These are phyloP conservation scores for Mimas tiliae DNA, from an alignment of 2,888 invertebrate genomes.

Conservation along the genomic window DNA sequence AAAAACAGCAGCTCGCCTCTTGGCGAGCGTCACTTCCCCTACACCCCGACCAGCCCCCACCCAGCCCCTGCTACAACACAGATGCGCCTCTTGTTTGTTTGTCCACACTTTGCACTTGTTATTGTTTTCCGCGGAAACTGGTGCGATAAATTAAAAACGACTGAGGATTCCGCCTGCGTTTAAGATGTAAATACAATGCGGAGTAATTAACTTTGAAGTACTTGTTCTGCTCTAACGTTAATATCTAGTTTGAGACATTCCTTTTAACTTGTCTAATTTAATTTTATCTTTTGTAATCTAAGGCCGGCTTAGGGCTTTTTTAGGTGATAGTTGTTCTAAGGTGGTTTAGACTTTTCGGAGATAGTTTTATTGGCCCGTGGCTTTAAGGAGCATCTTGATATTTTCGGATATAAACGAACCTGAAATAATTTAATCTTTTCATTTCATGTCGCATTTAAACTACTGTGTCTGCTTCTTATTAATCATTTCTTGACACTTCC, in stretches of 20 bases:
- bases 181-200: neutral
- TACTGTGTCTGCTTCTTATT: too few relatives aligned
- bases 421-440: too few relatives aligned
- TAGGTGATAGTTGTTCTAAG: neutral
- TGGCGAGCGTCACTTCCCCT: neutral
- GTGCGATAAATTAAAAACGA: neutral
- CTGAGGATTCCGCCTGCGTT: neutral
- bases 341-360: neutral
- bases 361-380: too few relatives aligned
- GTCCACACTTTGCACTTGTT: constrained; percentile 23
- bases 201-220: neutral
- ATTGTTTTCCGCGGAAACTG: constrained; percentile 18
- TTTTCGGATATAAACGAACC: too few relatives aligned
- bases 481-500: too few relatives aligned
- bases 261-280: constrained; percentile 1
- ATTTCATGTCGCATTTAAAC: too few relatives aligned
- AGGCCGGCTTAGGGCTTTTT: neutral
- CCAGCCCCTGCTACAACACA: neutral
- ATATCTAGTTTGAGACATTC: neutral
- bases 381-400: too few relatives aligned
- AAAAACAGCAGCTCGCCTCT: constrained; percentile 10
- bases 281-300: neutral
- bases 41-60: neutral
- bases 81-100: constrained; percentile 23
- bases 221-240: neutral